Conservation (phyloP, 2,888 invertebrate genomes). For the Taphrorychus bicolor region DNA sequence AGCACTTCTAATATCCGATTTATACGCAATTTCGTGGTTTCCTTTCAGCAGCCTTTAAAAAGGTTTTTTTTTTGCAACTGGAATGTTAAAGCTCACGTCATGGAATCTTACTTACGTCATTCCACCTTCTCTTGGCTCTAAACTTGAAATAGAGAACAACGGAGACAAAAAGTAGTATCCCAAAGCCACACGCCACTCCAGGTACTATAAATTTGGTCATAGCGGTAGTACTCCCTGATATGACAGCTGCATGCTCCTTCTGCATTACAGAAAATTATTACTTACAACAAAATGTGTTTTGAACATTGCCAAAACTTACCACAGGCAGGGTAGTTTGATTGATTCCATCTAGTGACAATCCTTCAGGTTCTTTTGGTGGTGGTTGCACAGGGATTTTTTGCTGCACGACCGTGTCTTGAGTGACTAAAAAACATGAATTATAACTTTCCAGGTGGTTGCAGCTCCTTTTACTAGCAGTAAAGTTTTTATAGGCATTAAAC, state of each 20-base stretch:
- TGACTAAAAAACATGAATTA: slow-evolving; percentile 7
- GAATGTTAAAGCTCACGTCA: too few species aligned
- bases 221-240: slow-evolving; percentile 24
- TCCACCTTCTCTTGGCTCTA: slow-evolving; percentile 42
- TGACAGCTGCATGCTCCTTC: slow-evolving; percentile 38
- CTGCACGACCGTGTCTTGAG: slow-evolving; percentile 9
- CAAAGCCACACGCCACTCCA: slow-evolving; percentile 24
- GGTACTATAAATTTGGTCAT: slow-evolving; percentile 37
- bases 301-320: neutral
- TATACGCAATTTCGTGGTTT: neutral
- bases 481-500: slow-evolving; percentile 25
- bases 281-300: neutral
- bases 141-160: slow-evolving; percentile 38
- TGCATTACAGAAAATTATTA: slow-evolving; percentile 34
- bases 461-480: slow-evolving; percentile 15
- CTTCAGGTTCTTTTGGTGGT: neutral
- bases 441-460: slow-evolving; percentile 23
- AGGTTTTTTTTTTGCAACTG: too few species aligned
- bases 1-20: neutral
- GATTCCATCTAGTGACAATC: neutral
- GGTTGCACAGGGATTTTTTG: slow-evolving; percentile 14
- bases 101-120: slow-evolving; percentile 41
- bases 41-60: too few species aligned
- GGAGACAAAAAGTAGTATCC: slow-evolving; percentile 32
- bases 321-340: slow-evolving; percentile 1